phyloP scores from a whole-genome alignment of 2,113 vertebrate species.

The Pseudopodoces humilis region DNA sequence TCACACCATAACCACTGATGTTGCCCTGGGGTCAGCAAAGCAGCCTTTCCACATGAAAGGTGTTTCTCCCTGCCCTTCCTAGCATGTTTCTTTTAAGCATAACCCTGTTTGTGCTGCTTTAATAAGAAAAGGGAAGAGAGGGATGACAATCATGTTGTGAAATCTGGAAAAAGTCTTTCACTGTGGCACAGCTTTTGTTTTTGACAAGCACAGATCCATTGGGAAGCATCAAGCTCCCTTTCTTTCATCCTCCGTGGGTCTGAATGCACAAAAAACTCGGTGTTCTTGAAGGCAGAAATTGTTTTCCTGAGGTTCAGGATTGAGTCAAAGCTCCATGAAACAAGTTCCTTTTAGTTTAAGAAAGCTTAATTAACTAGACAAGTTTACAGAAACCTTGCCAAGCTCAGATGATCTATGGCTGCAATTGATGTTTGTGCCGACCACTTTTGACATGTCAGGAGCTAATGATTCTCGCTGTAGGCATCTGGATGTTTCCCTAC shows the following conservation, averaged over 20 bases:
- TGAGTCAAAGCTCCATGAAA: not conserved
- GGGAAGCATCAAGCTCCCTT: not conserved
- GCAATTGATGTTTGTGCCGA: not conserved
- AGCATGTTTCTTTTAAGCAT: fast-evolving
- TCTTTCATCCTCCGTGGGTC: not conserved
- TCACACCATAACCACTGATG: not conserved
- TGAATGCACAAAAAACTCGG: not conserved
- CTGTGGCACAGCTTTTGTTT: not conserved
- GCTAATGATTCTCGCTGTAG: not conserved
- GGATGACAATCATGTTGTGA: not conserved
- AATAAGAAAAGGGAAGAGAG: not conserved
- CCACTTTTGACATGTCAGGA: not conserved
- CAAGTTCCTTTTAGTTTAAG: constrained; percentile 1
- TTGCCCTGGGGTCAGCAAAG: not conserved
- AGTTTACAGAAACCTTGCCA: constrained; percentile 13
- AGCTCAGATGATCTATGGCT: not conserved
- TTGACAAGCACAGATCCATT: not conserved
- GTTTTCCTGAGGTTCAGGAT: not conserved
- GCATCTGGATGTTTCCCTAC: not conserved
- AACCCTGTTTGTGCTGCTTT: not conserved
- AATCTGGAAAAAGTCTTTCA: not conserved
- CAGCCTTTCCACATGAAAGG: no score
- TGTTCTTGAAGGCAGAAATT: not conserved
- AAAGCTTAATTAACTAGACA: constrained; percentile 24
- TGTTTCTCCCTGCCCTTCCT: not conserved